Conservation (phyloP, 2,797 vertebrate genomes). For the Helarctos malayanus region DNA sequence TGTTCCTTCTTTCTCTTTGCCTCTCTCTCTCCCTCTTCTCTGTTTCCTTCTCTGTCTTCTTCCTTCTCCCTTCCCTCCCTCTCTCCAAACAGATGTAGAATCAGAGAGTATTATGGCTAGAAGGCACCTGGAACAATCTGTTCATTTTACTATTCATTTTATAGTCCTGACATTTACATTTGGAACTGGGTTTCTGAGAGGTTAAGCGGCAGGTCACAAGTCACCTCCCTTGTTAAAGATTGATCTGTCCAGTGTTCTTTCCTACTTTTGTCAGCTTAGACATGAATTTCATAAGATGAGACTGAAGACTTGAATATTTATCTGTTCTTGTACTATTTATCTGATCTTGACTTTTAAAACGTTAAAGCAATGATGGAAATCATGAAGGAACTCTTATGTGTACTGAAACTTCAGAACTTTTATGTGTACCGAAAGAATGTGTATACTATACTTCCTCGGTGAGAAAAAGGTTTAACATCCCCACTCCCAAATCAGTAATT, state of each 20-base stretch:
- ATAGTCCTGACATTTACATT: background rate
- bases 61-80: background rate
- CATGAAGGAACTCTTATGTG: background rate
- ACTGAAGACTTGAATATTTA: background rate
- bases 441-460: background rate
- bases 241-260: background rate
- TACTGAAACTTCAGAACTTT: background rate
- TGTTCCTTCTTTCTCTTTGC: background rate
- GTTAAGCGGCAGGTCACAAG: background rate
- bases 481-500: background rate
- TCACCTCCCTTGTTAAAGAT: background rate
- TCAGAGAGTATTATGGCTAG: background rate
- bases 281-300: background rate
- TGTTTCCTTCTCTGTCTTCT: background rate
- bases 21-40: background rate
- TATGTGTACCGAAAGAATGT: background rate
- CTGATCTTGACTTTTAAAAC: conserved; percentile 6
- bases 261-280: background rate
- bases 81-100: background rate
- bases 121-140: background rate
- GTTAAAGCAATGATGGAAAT: background rate
- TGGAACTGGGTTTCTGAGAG: background rate
- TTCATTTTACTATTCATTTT: background rate
- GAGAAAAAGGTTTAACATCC: background rate
- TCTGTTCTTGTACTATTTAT: background rate